Evolutionary conservation across 1,140 invertebrate species (phyloP), one percentile per base, ranked within the genome.

Genomic region (Rhyzopertha dominica): DNA sequence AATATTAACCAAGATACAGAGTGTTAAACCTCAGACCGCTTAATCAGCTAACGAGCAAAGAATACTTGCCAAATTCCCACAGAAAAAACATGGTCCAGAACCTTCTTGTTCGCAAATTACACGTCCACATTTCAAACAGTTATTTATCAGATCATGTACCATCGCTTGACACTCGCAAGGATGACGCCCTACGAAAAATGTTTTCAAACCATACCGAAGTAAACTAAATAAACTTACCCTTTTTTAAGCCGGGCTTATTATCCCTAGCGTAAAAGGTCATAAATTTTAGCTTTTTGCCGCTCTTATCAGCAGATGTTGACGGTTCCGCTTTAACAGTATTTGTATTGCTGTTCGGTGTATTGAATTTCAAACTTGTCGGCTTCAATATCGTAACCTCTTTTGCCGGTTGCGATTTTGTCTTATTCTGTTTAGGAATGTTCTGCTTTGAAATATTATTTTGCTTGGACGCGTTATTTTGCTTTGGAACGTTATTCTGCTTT

Each of bases 61-160:
- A n/a, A n/a, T n/a, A n/a, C n/a, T 68, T 67, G 92, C 92, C 49
- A 88, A 65, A 55, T 81, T 79, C 1, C 81, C 85, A 74, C 97
- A 99, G 59, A 87, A 95, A 8, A 96, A 75, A 66, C 96, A 99
- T 1, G 92, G 90, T 1, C 96, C 96, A 23, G 92, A 85, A 1
- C 95, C 95, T 74, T 99, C 96, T 72, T 98, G 94, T 39, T 79
- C 77, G 72, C 95, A 99, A 16, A 98, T 87, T 59, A 99, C 87
- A 49, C 93, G 74, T 0, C 96, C 96, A 75, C 96, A 99, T 38
- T 81, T 80, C 0, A 89, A 61, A 59, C 96, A 99, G 70, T 99
- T 99, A 62, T 88, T 94, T 32, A 99, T 79, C 8, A 99, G 70
- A 35, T 79, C 72, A 71, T 99, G 96, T 62, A 85, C 87, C 10